Conservation (phyloP, 2,888 invertebrate species). For the Agonopterix alstromeriana region DNA sequence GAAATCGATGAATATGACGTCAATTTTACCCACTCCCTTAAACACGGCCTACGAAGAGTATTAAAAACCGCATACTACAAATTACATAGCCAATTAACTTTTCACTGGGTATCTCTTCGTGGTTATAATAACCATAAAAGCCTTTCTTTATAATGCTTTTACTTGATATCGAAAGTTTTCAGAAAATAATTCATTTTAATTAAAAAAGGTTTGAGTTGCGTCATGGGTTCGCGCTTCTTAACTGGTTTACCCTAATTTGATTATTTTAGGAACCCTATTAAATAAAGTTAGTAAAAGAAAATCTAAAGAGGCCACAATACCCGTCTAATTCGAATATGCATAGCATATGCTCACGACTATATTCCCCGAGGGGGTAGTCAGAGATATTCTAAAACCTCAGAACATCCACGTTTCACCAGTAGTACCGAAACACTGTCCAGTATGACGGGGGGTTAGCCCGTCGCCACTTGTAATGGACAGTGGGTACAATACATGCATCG, state of each 20-base stretch:
- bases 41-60: neutral
- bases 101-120: conserved; percentile 3
- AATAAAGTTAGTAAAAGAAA: neutral
- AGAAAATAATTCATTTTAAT: conserved; percentile 6
- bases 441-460: too few species aligned
- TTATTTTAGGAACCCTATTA: neutral
- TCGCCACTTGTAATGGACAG: too few species aligned
- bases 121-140: conserved; percentile 7
- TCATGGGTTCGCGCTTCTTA: neutral
- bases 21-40: neutral
- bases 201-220: conserved; percentile 2
- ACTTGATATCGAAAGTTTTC: conserved; percentile 6
- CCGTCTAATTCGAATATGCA: too few species aligned
- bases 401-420: too few species aligned
- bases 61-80: conserved; percentile 3
- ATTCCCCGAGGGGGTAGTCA: too few species aligned
- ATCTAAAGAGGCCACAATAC: too few species aligned
- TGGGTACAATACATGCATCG: too few species aligned
- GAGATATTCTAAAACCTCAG: too few species aligned
- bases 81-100: conserved; percentile 13
- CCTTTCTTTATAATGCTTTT: conserved; percentile 5
- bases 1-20: too few species aligned
- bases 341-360: too few species aligned
- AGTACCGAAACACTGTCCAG: too few species aligned
- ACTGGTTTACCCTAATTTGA: neutral